Evolutionary conservation across 2,888 invertebrate genomes (phyloP).

Genomic region (Sinhomidia bicolor): DNA sequence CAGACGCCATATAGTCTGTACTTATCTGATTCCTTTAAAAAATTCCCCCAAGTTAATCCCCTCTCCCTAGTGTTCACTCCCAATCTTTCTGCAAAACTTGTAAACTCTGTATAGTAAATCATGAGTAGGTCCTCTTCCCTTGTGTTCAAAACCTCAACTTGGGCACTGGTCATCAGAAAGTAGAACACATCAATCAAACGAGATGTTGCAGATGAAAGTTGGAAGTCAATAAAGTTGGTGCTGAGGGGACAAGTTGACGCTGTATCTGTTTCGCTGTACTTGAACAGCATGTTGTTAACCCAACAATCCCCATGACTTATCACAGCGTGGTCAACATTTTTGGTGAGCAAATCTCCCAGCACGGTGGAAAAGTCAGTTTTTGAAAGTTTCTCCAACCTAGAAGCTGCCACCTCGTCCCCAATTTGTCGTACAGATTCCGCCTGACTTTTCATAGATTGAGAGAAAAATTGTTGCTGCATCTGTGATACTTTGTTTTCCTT

Average conservation of each 20-base stretch:
- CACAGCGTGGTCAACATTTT: constrained; percentile 49
- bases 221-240: constrained; percentile 76
- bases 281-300: constrained; percentile 79
- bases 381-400: constrained; percentile 34
- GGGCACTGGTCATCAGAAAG: constrained; percentile 70
- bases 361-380: background rate
- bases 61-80: constrained; percentile 66
- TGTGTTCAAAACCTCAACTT: constrained; percentile 59
- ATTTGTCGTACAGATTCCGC: constrained; percentile 53
- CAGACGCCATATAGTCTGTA: constrained; percentile 74
- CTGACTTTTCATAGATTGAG: constrained; percentile 36
- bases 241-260: constrained; percentile 38
- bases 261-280: constrained; percentile 64
- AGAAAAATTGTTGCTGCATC: constrained; percentile 58
- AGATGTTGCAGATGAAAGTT: constrained; percentile 66
- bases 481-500: constrained; percentile 49
- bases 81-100: constrained; percentile 55
- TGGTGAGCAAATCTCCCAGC: background rate
- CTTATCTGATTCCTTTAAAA: constrained; percentile 72
- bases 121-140: constrained; percentile 74
- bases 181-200: constrained; percentile 73
- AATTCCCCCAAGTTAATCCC: constrained; percentile 71
- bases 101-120: constrained; percentile 77
- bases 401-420: constrained; percentile 29
- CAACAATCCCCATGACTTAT: constrained; percentile 76